These are phyloP conservation scores for Lamprologus lemairii DNA, from an alignment of 2,113 vertebrate genomes.

Conservation along the genomic window DNA sequence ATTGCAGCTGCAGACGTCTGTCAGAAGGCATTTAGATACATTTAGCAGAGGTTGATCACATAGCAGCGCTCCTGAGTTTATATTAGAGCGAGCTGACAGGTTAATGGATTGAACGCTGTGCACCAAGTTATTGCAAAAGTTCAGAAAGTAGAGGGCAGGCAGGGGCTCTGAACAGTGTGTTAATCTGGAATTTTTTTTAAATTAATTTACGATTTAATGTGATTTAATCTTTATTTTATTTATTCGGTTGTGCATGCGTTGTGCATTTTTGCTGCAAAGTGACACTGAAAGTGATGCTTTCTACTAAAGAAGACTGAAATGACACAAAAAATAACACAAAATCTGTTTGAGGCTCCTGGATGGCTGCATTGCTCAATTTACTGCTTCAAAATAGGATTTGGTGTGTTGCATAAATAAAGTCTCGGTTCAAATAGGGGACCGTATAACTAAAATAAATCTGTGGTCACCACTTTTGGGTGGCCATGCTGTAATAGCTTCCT, in stretches of 20 bases:
- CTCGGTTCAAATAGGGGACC: background rate
- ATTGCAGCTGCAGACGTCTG: constrained; percentile 4
- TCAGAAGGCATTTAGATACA: constrained; percentile 5
- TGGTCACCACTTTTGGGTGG: constrained; percentile 22
- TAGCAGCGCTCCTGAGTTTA: background rate
- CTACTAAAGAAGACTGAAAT: background rate
- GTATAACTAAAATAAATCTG: background rate
- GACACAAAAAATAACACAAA: background rate
- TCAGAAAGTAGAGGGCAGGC: background rate
- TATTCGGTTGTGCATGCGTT: background rate
- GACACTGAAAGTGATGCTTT: background rate
- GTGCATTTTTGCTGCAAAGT: background rate
- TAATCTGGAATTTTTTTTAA: fast-evolving
- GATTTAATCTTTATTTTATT: background rate
- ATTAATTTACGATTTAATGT: background rate
- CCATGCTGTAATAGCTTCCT: constrained; percentile 17
- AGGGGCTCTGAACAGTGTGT: background rate
- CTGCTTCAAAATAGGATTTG: background rate
- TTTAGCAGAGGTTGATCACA: background rate
- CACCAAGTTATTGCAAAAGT: background rate
- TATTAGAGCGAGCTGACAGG: constrained; percentile 26
- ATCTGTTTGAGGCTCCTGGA: background rate
- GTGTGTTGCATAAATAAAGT: background rate
- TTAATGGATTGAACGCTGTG: background rate
- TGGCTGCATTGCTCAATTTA: background rate